These are phyloP conservation scores for Liparis tanakae DNA, from an alignment of 2,797 vertebrate species.

Conservation along the genomic window DNA sequence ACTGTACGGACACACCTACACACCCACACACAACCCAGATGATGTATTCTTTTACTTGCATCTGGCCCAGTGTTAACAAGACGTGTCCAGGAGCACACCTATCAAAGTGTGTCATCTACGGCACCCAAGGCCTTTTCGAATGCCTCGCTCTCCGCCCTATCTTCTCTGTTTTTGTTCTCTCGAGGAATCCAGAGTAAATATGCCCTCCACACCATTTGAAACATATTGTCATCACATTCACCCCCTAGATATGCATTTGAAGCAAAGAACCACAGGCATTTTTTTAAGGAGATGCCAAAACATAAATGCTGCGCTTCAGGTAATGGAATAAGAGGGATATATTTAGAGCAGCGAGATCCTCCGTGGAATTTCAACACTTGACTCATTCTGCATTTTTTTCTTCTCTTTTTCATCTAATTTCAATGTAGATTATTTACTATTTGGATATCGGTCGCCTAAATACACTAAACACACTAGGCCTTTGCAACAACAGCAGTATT, in stretches of 20 bases:
- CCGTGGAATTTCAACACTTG: conserved; percentile 53
- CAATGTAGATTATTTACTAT: conserved; percentile 37
- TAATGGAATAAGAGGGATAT: conserved; percentile 66
- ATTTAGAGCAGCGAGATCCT: conserved; percentile 56
- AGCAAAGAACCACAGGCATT: conserved; percentile 66
- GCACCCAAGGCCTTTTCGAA: conserved; percentile 66
- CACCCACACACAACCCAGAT: conserved; percentile 16
- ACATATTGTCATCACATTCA: conserved; percentile 72
- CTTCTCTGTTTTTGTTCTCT: conserved; percentile 62
- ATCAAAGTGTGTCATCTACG: conserved; percentile 71
- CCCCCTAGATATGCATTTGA: conserved; percentile 75
- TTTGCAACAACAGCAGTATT: conserved; percentile 23
- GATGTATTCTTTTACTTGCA: conserved; percentile 39
- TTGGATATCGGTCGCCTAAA: conserved; percentile 31
- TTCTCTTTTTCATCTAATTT: conserved; percentile 34
- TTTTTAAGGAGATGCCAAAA: conserved; percentile 69
- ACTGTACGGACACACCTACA: not conserved
- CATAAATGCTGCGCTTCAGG: conserved; percentile 71
- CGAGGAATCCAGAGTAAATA: conserved; percentile 75
- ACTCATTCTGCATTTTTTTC: conserved; percentile 44
- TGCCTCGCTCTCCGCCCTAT: conserved; percentile 35
- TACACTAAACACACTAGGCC: conserved; percentile 32
- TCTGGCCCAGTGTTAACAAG: conserved; percentile 50
- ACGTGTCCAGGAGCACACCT: conserved; percentile 62
- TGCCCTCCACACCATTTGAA: conserved; percentile 69